Evolutionary conservation across 1,140 invertebrate genomes (phyloP), one percentile per base, ranked within the genome.

Genomic region (Drosophila jambulina): DNA sequence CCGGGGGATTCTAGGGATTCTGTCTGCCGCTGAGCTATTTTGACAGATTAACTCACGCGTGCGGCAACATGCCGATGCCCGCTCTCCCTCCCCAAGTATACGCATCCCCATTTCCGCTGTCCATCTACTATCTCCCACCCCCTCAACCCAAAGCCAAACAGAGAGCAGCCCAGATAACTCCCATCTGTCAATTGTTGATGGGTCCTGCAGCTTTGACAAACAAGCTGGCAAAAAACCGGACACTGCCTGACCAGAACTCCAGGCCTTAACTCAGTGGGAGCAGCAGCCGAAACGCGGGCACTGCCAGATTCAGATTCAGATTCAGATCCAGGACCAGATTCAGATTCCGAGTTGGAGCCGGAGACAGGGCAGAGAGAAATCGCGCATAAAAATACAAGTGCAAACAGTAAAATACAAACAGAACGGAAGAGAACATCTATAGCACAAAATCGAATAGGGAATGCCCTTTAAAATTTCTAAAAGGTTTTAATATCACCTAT

Each of bases 21-120:
- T 54, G 78, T 42, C 78, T 80, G 71, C 45, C 61, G 69, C 45
- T 86, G 82, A 86, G 85, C 84, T 90, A 90, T 88, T 88, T 88
- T 88, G 84, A 88, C 84, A 84, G 84, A 88, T 88, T 88, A 88
- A 88, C 84, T 88, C 84, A 87, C 83, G 83, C 83, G 77, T 88
- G 80, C 67, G 68, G 61, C 75, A 75, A 87, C 85, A 82, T 69
- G 57, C 45, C 70, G 59, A 76, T 72, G 60, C 38, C 67, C 62
- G 29, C 19, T 59, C 32, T 27, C 15, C 15, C 5, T 4, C 38
- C 40, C 46, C 45, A 51, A 49, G 25, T 60, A 57, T 23, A 36
- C 49, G 19, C 19, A 21, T 49, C 12, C 61, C 58, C 53, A 51
- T 38, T 29, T 51, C 43, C 58, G 38, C 27, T 21, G 46, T 21